These are phyloP conservation scores for Ectemnius cavifrons DNA, from an alignment of 2,888 invertebrate genomes.

Conservation along the genomic window DNA sequence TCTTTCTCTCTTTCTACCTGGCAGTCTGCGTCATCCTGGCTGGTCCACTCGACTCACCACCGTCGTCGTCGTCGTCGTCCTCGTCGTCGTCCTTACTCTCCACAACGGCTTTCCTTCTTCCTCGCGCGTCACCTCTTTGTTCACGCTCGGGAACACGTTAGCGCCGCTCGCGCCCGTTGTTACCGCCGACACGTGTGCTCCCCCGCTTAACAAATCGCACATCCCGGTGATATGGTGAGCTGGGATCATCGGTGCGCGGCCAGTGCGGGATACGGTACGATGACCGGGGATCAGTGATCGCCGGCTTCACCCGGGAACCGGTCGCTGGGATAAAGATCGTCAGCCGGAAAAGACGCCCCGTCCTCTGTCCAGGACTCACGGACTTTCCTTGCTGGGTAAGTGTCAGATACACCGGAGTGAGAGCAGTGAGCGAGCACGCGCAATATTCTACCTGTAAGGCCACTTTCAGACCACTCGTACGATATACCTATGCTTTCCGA, in stretches of 20 bases:
- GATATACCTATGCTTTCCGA: neutral
- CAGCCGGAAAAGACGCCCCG: conserved; percentile 49
- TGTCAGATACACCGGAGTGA: conserved; percentile 39
- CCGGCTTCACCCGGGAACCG: conserved; percentile 31
- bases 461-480: conserved; percentile 12
- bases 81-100: neutral
- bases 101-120: neutral
- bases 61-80: neutral
- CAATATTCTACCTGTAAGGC: conserved; percentile 36
- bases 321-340: conserved; percentile 45
- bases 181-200: conserved; percentile 36
- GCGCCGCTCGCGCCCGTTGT: conserved; percentile 13
- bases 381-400: conserved; percentile 47
- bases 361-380: conserved; percentile 34
- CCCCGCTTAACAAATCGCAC: conserved; percentile 9
- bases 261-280: conserved; percentile 29
- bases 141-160: conserved; percentile 16
- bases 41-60: neutral
- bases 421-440: conserved; percentile 46
- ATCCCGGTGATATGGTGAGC: conserved; percentile 28
- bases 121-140: conserved; percentile 20
- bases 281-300: conserved; percentile 48
- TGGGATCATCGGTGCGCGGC: neutral
- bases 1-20: neutral
- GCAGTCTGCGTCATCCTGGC: neutral